Percentiles rank a stretch among this genome's conserved stretches.
These are phyloP conservation scores for Amblyjoppa proteus DNA, from an alignment of 2,888 invertebrate species.

Conservation along the genomic window DNA sequence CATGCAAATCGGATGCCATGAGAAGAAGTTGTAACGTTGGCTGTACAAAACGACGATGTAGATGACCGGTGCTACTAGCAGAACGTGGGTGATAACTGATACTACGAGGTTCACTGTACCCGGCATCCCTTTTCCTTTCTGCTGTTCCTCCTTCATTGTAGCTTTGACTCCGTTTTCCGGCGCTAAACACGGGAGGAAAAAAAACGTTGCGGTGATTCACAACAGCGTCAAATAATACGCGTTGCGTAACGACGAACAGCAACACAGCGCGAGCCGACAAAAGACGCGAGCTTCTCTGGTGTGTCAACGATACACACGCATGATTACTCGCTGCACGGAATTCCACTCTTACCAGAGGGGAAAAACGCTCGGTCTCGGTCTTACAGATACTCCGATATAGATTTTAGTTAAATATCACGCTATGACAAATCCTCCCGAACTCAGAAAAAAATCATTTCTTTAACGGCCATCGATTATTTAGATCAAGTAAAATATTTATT, in stretches of 20 bases:
- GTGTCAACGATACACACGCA: slow-evolving; percentile 51
- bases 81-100: slow-evolving; percentile 77
- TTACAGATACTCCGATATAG: background rate
- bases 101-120: slow-evolving; percentile 73
- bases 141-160: slow-evolving; percentile 73
- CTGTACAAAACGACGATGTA: slow-evolving; percentile 79
- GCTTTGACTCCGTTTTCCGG: slow-evolving; percentile 15
- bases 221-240: background rate
- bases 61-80: slow-evolving; percentile 79
- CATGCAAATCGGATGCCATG: slow-evolving; percentile 83
- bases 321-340: slow-evolving; percentile 50
- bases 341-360: slow-evolving; percentile 28
- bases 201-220: slow-evolving; percentile 17
- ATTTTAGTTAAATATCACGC: background rate
- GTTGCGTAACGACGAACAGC: slow-evolving; percentile 45
- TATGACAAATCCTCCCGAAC: background rate
- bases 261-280: slow-evolving; percentile 38
- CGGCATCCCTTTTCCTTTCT: slow-evolving; percentile 73
- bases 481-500: too few species aligned
- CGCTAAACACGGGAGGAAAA: slow-evolving; percentile 3
- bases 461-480: too few species aligned
- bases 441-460: too few species aligned
- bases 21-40: slow-evolving; percentile 75
- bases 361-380: background rate
- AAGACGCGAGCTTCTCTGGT: slow-evolving; percentile 34